Base-by-base conservation (phyloP, 2,797 vertebrate species). In the Staurois parvus region DNA sequence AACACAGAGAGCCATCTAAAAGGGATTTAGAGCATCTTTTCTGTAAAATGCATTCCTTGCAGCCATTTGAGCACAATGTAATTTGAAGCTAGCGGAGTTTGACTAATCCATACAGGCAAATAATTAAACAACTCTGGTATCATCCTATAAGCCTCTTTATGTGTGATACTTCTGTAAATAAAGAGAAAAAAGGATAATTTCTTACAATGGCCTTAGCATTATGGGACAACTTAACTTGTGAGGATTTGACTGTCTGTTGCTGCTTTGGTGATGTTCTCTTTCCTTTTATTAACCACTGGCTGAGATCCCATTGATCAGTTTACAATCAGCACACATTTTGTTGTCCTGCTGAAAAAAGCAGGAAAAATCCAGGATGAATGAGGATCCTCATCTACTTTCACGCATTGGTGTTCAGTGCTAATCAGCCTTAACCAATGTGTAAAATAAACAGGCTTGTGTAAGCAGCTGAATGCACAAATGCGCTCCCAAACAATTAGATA, bases 61-160 rank as follows among this genome's bases (percentile, higher is more conserved):
- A 69, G 79, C 79, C 79, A 79, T 88, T 84, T 87, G 75, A 88
- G 88, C 64, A 72, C 52, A 88, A 52, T 86, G 85, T 84, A 89
- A 90, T 89, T 89, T 88, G 87, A 79, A 88, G 80, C 69, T 88
- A 87, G 80, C 83, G 78, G 85, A n/a, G 79, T 81, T 28, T 88
- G 64, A 78, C 81, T 79, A 88, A 79, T 83, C 85, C 72, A 85
- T 82, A 79, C 64, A 83, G 76, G 75, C 84, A 89, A 85, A 56
- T 59, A 76, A 34, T 34, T 32, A 80, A 83, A 79, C 1, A 73
- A 79, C 10, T 56, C 7, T 3, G 42, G 52, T 72, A 45, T 76
- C 85, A 88, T 88, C 79, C 83, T 84, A 62, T 84, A 88, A 88
- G 87, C 83, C 77, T 15, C 85, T 84, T 87, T 84, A 84, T 21